Evolutionary conservation across 1,140 invertebrate genomes (phyloP), one percentile per base, ranked within the genome.

Genomic region (Asbolus verrucosus): DNA sequence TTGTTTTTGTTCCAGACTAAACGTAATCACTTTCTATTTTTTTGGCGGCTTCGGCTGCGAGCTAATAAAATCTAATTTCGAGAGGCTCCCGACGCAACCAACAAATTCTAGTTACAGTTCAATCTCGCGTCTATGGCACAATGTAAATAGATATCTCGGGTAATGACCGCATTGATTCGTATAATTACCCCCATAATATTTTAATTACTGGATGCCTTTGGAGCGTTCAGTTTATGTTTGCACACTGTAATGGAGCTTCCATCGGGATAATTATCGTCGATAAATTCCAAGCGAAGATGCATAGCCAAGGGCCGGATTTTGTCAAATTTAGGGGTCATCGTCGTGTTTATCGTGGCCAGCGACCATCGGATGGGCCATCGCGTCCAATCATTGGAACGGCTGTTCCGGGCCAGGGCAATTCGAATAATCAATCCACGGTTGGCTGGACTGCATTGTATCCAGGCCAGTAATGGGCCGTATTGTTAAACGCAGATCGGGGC

Each of bases 151-250:
- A 54, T 54, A 54, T 54, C 21, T 13, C 46, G 46, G 46, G 46
- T 54, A 54, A 54, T 54, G 46, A 54, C 46, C 46, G 46, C 46
- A 54, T 21, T 24, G 46, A 54, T 54, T 54, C 46, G 21, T 13
- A 65, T 71, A 71, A 71, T 71, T 71, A 71, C 46, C 65, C n/a
- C 69, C 41, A 39, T 62, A 71, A 71, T 71, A 71, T 71, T 71
- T 71, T 71, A 71, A 71, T 71, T 65, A 71, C 65, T 65, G 38
- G 11, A 62, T 43, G 39, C 69, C 69, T 71, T 71, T 71, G 69
- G 67, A 71, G 65, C 69, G 63, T 67, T 71, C 67, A 71, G 69
- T 67, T 67, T 60, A 63, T 71, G 63, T 71, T 71, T 71, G 65
- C 69, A 27, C 54, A 67, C 16, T 62, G 69, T 71, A 67, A 67